phyloP scores from a whole-genome alignment of 2,888 invertebrate genomes.

The Sympetrum striolatum region DNA sequence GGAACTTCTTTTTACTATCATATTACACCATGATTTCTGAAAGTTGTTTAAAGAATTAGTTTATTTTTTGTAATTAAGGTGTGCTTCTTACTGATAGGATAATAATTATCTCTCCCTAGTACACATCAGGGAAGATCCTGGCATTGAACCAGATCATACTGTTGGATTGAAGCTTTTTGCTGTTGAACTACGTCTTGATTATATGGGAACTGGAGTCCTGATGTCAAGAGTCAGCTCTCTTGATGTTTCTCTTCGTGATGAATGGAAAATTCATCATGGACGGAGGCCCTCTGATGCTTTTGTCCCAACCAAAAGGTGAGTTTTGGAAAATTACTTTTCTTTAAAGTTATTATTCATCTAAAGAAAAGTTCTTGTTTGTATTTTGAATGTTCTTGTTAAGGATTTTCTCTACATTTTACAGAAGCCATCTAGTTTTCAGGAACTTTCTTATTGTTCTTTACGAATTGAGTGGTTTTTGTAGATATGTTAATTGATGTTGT shows the following conservation, averaged over 20 bases:
- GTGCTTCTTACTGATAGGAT: conserved; percentile 21
- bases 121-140: conserved; percentile 88
- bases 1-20: too few relatives aligned
- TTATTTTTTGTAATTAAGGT: neutral
- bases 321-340: neutral
- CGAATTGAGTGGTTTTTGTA: too few relatives aligned
- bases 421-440: too few relatives aligned
- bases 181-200: conserved; percentile 90
- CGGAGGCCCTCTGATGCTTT: conserved; percentile 61
- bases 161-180: conserved; percentile 82
- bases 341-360: neutral
- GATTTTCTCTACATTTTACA: too few relatives aligned
- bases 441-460: too few relatives aligned
- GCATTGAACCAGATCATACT: conserved; percentile 87
- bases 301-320: conserved; percentile 69
- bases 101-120: conserved; percentile 62
- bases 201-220: conserved; percentile 97
- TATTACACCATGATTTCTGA: neutral
- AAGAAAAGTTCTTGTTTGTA: neutral
- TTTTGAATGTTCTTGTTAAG: neutral
- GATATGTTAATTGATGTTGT: too few relatives aligned
- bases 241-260: conserved; percentile 81
- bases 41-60: neutral
- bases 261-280: conserved; percentile 77
- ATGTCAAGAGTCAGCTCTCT: conserved; percentile 88